Percentiles rank a stretch among this genome's conserved stretches.
phyloP scores from a whole-genome alignment of 1,140 invertebrate species.

The Nixonia krombeini region DNA sequence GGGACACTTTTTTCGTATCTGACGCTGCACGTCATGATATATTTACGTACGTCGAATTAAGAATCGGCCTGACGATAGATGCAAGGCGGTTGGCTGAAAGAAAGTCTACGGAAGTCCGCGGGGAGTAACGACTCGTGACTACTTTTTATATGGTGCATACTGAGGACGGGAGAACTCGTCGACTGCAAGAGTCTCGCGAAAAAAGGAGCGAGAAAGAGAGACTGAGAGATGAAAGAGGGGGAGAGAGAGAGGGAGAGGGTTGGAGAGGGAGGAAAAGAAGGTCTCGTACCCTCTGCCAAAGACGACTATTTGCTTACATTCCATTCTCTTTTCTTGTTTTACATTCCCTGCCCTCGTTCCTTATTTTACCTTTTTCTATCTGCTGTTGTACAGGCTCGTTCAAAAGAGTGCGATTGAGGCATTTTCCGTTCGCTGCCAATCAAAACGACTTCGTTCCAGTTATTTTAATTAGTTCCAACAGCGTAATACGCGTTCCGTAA shows the following conservation, averaged over 20 bases:
- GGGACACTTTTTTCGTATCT: background rate
- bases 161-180: constrained; percentile 5
- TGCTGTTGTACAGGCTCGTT: constrained; percentile 2
- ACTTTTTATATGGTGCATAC: constrained; percentile 53
- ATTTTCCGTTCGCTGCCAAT: too few relatives aligned
- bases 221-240: too few relatives aligned
- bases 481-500: too few relatives aligned
- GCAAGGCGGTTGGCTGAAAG: constrained; percentile 15
- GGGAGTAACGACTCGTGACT: constrained; percentile 57
- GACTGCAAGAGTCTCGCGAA: constrained; percentile 15
- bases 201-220: background rate
- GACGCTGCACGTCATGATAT: too few relatives aligned
- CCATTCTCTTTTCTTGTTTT: constrained; percentile 20
- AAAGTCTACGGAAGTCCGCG: constrained; percentile 46
- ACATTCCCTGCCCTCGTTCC: constrained; percentile 7
- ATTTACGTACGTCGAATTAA: constrained; percentile 3
- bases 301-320: constrained; percentile 59
- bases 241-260: too few relatives aligned
- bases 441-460: too few relatives aligned
- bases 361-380: constrained; percentile 11
- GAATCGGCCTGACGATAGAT: constrained; percentile 24
- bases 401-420: background rate
- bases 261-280: too few relatives aligned
- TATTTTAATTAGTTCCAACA: too few relatives aligned
- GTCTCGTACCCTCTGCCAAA: constrained; percentile 36